These are phyloP conservation scores for Temnopleurus reevesii DNA, from an alignment of 53 echinoderm and acorn worm genomes.

Conservation along the genomic window DNA sequence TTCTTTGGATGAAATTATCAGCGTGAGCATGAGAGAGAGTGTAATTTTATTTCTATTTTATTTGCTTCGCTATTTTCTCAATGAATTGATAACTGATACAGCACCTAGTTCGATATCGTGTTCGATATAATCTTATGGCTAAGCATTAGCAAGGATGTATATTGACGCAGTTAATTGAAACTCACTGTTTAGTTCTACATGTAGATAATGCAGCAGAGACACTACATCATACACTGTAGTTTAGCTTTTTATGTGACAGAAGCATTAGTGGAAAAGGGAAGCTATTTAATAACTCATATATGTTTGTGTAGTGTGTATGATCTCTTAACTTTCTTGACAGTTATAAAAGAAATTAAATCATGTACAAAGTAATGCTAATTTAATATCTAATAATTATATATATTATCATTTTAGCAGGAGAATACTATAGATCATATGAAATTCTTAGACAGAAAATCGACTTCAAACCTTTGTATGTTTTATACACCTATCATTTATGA, in stretches of 20 bases:
- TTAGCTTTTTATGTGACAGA: constrained; percentile 40
- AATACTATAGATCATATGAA: constrained; percentile 34
- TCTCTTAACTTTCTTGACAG: constrained; percentile 3
- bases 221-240: not conserved
- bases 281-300: constrained; percentile 41
- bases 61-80: constrained; percentile 41
- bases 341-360: constrained; percentile 38
- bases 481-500: constrained; percentile 44
- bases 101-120: not conserved
- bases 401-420: constrained; percentile 52
- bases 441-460: constrained; percentile 3
- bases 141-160: not conserved
- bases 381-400: constrained; percentile 57
- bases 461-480: constrained; percentile 44
- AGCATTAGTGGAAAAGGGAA: constrained; percentile 18
- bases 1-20: constrained; percentile 17
- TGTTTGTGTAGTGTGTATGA: constrained; percentile 54
- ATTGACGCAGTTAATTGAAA: not conserved
- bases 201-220: not conserved
- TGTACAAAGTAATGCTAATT: constrained; percentile 62
- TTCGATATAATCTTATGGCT: not conserved
- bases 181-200: not conserved
- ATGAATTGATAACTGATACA: not conserved
- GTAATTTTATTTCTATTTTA: constrained; percentile 32
- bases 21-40: constrained; percentile 52